phyloP scores from a whole-genome alignment of 2,888 invertebrate species.

The Terebella lapidaria region DNA sequence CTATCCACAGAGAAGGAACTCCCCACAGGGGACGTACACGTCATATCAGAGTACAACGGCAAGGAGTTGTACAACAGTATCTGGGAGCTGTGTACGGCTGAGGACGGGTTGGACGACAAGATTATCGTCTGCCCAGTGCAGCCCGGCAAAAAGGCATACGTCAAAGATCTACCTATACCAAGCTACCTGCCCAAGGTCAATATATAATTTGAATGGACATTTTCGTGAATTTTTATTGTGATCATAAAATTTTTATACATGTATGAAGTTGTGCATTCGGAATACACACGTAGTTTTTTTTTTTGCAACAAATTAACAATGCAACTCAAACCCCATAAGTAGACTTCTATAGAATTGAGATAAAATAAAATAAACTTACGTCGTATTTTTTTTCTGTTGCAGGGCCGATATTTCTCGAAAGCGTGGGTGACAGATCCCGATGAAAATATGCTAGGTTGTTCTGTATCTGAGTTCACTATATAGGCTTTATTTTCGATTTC shows the following conservation, averaged over 20 bases:
- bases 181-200: not conserved
- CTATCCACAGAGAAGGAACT: not conserved
- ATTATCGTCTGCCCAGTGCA: not conserved
- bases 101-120: not conserved
- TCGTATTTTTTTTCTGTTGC: not conserved
- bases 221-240: not conserved
- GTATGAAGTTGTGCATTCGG: too few species aligned
- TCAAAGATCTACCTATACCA: constrained; percentile 1
- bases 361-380: not conserved
- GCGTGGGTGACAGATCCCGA: not conserved
- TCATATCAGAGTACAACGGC: not conserved
- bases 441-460: not conserved
- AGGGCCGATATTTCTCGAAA: not conserved
- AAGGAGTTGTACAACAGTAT: not conserved
- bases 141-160: not conserved
- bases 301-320: not conserved
- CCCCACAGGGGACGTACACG: not conserved
- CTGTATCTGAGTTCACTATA: constrained; percentile 1
- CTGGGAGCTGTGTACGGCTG: constrained; percentile 1
- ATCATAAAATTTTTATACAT: too few species aligned
- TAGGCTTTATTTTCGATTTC: too few species aligned
- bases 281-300: too few species aligned
- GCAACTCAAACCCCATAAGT: not conserved
- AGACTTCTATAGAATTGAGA: not conserved
- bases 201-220: not conserved